Percentiles rank a stretch among this genome's conserved stretches.
phyloP scores from a whole-genome alignment of 1,140 invertebrate genomes.

The Limonius californicus region DNA sequence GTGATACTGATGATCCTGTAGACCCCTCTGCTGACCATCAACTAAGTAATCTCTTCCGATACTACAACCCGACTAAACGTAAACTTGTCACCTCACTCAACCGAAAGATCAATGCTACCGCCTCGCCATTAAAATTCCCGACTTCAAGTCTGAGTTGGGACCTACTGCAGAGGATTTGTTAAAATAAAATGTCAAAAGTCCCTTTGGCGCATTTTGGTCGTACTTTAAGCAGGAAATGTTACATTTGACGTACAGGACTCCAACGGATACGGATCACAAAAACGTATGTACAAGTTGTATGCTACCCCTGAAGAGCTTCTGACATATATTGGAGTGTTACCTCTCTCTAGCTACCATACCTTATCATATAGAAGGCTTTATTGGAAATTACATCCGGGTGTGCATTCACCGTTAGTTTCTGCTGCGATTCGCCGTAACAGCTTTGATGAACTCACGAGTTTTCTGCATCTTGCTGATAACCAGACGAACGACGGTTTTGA shows the following conservation, averaged over 20 bases:
- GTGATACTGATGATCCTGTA: background rate
- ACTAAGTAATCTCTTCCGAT: background rate
- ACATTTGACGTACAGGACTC: background rate
- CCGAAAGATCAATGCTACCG: background rate
- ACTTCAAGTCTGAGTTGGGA: background rate
- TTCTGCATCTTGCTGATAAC: background rate
- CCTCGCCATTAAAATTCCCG: too few relatives aligned
- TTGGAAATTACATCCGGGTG: too few relatives aligned
- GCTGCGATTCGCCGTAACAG: background rate
- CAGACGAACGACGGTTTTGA: background rate
- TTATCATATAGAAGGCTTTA: background rate
- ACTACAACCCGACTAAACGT: background rate
- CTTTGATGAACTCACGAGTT: background rate
- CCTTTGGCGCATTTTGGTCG: background rate
- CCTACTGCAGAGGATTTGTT: background rate
- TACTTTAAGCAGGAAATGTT: background rate
- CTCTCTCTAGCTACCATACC: background rate
- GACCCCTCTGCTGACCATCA: too few relatives aligned
- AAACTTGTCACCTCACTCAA: background rate
- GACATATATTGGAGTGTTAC: too few relatives aligned
- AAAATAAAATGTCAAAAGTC: background rate
- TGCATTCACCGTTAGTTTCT: background rate
- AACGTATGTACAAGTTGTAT: too few relatives aligned
- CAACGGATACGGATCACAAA: too few relatives aligned
- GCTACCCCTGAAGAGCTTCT: too few relatives aligned